Base-by-base conservation (phyloP, 1,140 invertebrate species). In the Euura lappo region DNA sequence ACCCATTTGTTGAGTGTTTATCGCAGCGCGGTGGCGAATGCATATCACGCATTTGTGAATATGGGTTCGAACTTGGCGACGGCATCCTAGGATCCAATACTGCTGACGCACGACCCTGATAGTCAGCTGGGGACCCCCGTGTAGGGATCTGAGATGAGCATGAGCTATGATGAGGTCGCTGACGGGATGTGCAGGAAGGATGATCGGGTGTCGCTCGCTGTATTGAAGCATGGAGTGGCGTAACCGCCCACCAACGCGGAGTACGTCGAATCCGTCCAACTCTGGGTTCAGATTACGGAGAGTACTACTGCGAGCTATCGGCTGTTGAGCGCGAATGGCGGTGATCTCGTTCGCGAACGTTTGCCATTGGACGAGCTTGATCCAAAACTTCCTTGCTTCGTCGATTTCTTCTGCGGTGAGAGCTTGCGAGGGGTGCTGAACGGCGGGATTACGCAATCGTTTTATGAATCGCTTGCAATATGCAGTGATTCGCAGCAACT, bases 41-140 rank as follows among this genome's bases (percentile, higher is more conserved):
- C 84, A 86, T 51, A n/a, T 78, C 7, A 85, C 70, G 74, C 85
- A 87, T 51, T 71, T 78, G 2, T 64, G 68, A 43, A 80, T 72
- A 71, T 8, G 47, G 47, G 47, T 51, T 51, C 47, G 7, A n/a
- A 51, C 47, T 51, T 1, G 47, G 7, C n/a, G 47, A 51, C 47
- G 47, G 7, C 47, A 7, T 51, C 47, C 7, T 7, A 51, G 11
- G 11, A 72, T 67, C 71, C 71, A 72, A 67, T 65, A 65, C 13
- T 45, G 28, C 7, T 64, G 64, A 44, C 71, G 10, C 3, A 72
- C 13, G 2, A 64, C 28, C 4, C 42, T 64, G 6, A 64, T 42
- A 3, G 71, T 72, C 2, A 67, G 13, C 42, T 72, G 71, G 1
- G 65, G 28, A 4, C 71, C 71, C 44, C 71, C 71, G 45, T 65